phyloP scores from a whole-genome alignment of 2,113 vertebrate genomes.

The Erythrocebus patas region DNA sequence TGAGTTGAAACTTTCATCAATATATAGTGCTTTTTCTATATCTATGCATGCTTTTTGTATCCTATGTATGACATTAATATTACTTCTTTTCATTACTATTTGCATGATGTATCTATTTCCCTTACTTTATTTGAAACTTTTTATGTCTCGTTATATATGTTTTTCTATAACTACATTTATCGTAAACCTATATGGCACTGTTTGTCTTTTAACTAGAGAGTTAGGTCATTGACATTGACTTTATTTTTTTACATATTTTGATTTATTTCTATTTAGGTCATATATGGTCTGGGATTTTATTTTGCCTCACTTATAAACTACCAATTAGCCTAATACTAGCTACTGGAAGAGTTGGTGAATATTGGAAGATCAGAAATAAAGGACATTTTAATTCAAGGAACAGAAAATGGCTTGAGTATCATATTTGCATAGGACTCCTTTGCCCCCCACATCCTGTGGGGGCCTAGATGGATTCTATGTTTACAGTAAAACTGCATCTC shows the following conservation, averaged over 20 bases:
- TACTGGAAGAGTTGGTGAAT: neutral
- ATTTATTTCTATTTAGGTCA: neutral
- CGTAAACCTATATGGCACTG: neutral
- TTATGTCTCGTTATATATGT: neutral
- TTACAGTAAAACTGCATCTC: too few relatives aligned
- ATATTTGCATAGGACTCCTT: neutral
- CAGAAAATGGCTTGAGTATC: neutral
- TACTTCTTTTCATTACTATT: neutral
- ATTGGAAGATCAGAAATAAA: neutral
- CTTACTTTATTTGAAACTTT: neutral
- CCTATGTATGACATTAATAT: neutral
- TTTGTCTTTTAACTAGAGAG: neutral
- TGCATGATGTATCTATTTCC: neutral
- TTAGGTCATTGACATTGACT: neutral
- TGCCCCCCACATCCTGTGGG: neutral
- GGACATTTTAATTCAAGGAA: neutral
- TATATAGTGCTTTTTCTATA: neutral
- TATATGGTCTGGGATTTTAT: neutral
- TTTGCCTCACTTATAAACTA: neutral
- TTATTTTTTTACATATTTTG: neutral
- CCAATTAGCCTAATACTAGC: neutral
- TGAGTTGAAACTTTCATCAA: neutral
- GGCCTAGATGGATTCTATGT: rapidly evolving
- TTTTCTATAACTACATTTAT: neutral
- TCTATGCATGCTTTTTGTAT: neutral